Base-by-base conservation (phyloP, 2,888 invertebrate species). In the Tridacna gigas region DNA sequence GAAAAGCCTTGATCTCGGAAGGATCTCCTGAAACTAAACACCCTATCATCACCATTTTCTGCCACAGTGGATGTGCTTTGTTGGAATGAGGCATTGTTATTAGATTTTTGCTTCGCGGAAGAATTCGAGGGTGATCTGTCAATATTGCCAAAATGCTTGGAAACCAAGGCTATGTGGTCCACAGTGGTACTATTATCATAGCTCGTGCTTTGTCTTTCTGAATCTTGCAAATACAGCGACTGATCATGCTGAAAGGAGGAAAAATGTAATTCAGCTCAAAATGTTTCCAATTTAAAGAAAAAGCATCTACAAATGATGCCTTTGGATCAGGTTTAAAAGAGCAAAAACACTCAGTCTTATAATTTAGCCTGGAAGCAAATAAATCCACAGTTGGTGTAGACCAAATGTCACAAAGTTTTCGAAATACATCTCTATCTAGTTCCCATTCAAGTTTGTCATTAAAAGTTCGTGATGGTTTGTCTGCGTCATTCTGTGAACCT, bases 241-340 rank as follows among this genome's bases (percentile, higher is more conserved):
- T 37, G 2, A 82, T 51, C 25, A 74, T 22, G 74, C 82, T 82
- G 78, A 82, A 82, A 81, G 77, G 82, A 25, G 26, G 25, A 74
- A 82, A 82, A n/a, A 78, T 47, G 74, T 77, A 77, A 51, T 15
- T 2, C 22, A 11, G 63, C 22, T 71, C 20, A 63, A 77, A 65
- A 0, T 45, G 11, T 60, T 25, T 26, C 86, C 80, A 80, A 66
- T 75, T n/a, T n/a, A n/a, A n/a, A n/a, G n/a, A n/a, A n/a, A n/a
- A n/a, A n/a, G n/a, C n/a, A n/a, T n/a, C n/a, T n/a, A n/a, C n/a
- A n/a, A n/a, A n/a, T n/a, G n/a, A n/a, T n/a, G n/a, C n/a, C n/a
- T n/a, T n/a, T n/a, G n/a, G n/a, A n/a, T n/a, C n/a, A n/a, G n/a
- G n/a, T n/a, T n/a, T n/a, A n/a, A n/a, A n/a, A n/a, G n/a, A n/a